Conservation (phyloP, 2,888 invertebrate species). For the Orthonychiurus folsomi region DNA sequence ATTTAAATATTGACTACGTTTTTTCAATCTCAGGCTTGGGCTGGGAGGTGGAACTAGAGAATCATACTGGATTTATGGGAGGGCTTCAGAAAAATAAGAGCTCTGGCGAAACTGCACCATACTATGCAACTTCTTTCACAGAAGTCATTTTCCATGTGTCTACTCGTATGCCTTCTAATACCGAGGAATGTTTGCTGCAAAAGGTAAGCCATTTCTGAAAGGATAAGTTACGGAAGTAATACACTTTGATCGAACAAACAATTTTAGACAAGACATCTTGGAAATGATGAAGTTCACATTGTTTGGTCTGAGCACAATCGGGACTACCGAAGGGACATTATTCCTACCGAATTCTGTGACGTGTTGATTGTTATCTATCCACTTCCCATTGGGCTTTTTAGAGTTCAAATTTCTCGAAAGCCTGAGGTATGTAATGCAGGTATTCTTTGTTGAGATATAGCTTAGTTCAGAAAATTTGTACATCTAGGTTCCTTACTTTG, state of each 20-base stretch:
- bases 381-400: constrained; percentile 65
- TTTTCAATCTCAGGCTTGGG: constrained; percentile 49
- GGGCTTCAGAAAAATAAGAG: constrained; percentile 83
- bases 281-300: constrained; percentile 97
- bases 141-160: constrained; percentile 97
- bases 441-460: background rate
- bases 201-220: constrained; percentile 64
- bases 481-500: constrained; percentile 75
- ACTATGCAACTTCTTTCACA: constrained; percentile 82
- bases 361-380: constrained; percentile 95
- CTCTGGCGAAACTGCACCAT: constrained; percentile 88
- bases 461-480: constrained; percentile 18
- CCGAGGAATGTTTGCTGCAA: constrained; percentile 74
- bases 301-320: constrained; percentile 97
- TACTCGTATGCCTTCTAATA: constrained; percentile 88
- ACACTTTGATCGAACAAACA: constrained; percentile 15
- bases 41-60: constrained; percentile 81
- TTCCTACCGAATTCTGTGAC: constrained; percentile 99
- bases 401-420: constrained; percentile 80
- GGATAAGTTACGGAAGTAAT: constrained; percentile 18
- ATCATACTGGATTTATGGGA: constrained; percentile 89
- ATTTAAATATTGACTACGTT: background rate
- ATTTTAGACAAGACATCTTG: constrained; percentile 77
- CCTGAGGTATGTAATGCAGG: constrained; percentile 57
- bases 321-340: constrained; percentile 89